Percentiles rank a stretch among this genome's conserved stretches.
phyloP scores from a whole-genome alignment of 2,113 vertebrate species.

The Aphyosemion australe region DNA sequence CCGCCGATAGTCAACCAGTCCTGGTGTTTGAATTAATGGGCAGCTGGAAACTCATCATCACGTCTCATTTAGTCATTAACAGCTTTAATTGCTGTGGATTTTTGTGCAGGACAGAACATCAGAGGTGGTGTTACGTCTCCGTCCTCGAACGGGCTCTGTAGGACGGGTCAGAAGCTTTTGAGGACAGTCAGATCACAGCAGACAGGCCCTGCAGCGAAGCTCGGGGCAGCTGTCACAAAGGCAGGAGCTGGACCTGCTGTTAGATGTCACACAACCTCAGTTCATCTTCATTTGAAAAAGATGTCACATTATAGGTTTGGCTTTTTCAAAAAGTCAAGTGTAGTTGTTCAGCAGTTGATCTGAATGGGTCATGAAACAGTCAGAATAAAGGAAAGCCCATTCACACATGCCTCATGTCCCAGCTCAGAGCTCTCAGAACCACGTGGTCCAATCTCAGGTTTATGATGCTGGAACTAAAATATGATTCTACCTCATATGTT shows the following conservation, averaged over 20 bases:
- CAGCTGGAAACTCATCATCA: constrained; percentile 34
- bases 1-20: too few species aligned
- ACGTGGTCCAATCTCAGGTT: too few species aligned
- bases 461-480: too few species aligned
- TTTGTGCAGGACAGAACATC: constrained; percentile 29
- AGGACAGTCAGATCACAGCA: constrained; percentile 26
- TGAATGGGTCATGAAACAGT: constrained; percentile 19
- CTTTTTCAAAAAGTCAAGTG: constrained; percentile 17
- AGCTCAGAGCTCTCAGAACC: too few species aligned
- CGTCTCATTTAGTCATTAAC: constrained; percentile 43
- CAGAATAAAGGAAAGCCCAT: neutral
- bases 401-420: too few species aligned
- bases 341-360: neutral
- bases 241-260: constrained; percentile 14
- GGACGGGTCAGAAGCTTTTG: constrained; percentile 45
- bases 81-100: constrained; percentile 29
- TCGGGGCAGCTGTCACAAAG: constrained; percentile 30
- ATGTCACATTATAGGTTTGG: constrained; percentile 9
- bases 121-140: constrained; percentile 12
- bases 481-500: too few species aligned
- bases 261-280: constrained; percentile 13
- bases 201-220: constrained; percentile 40
- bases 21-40: neutral
- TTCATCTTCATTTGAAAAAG: constrained; percentile 1
- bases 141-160: constrained; percentile 12